Conservation (phyloP, 2,113 vertebrate species). For the Calyptommatus sinebrachiatus region DNA sequence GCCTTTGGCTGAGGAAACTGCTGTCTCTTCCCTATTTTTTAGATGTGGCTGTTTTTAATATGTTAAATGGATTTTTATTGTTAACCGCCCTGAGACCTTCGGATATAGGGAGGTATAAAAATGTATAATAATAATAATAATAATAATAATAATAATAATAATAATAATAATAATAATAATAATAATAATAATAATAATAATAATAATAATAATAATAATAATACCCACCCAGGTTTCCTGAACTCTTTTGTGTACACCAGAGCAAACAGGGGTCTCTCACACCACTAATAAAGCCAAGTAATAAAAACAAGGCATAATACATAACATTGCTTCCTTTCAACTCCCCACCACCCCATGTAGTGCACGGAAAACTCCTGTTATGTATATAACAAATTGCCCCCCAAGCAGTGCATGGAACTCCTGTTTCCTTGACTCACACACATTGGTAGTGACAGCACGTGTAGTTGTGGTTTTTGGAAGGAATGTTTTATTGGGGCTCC, state of each 20-base stretch:
- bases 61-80: too few relatives aligned
- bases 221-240: neutral
- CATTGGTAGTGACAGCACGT: constrained; percentile 17
- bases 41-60: too few relatives aligned
- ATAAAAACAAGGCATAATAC: too few relatives aligned
- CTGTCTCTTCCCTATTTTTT: too few relatives aligned
- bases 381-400: neutral
- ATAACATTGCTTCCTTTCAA: constrained; percentile 8
- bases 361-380: neutral
- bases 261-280: neutral
- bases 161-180: too few relatives aligned
- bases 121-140: too few relatives aligned
- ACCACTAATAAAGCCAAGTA: neutral
- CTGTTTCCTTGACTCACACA: neutral
- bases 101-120: too few relatives aligned
- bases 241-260: neutral
- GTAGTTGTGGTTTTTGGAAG: constrained; percentile 10
- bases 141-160: too few relatives aligned
- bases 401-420: neutral
- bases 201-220: too few relatives aligned
- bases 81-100: too few relatives aligned
- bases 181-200: too few relatives aligned
- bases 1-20: too few relatives aligned
- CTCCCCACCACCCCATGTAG: neutral
- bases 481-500: constrained; percentile 12